A percentile compares a stretch with the other conserved stretches of the same genome.
Conservation (phyloP, 2,797 vertebrate species). For the Eurystomus glaucurus region DNA sequence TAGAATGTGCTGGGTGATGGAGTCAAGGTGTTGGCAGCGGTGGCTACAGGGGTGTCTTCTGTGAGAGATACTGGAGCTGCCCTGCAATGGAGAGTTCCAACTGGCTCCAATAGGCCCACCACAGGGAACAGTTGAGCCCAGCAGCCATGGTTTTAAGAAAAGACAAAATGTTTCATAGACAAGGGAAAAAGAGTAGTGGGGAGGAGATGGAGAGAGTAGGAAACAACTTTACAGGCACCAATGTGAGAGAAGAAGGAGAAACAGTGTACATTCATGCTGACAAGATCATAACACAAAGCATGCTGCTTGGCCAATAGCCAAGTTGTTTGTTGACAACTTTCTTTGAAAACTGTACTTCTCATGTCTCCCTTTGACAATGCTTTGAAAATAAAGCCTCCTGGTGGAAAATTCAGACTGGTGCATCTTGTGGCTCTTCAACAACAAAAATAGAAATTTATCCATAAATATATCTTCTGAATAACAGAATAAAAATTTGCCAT, state of each 20-base stretch:
- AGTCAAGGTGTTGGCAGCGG: not conserved
- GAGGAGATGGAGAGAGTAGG: not conserved
- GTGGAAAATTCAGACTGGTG: not conserved
- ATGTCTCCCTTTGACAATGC: not conserved
- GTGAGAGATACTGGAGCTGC: not conserved
- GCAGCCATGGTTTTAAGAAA: not conserved
- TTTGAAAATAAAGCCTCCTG: not conserved
- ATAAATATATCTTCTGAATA: no score
- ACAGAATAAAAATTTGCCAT: not conserved
- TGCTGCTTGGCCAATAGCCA: not conserved
- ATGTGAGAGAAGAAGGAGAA: not conserved
- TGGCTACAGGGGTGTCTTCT: not conserved
- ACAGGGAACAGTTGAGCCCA: not conserved
- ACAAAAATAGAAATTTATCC: no score
- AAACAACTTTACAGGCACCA: not conserved
- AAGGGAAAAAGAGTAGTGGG: not conserved
- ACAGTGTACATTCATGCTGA: not conserved
- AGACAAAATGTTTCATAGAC: not conserved
- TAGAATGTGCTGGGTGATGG: not conserved
- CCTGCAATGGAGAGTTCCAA: no score
- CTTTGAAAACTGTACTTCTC: not conserved
- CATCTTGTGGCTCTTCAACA: not conserved
- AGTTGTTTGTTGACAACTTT: not conserved
- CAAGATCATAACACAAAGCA: not conserved
- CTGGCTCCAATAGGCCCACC: rapidly evolving